These are phyloP conservation scores for Cavia porcellus DNA, from an alignment of 2,113 vertebrate species.

Conservation along the genomic window DNA sequence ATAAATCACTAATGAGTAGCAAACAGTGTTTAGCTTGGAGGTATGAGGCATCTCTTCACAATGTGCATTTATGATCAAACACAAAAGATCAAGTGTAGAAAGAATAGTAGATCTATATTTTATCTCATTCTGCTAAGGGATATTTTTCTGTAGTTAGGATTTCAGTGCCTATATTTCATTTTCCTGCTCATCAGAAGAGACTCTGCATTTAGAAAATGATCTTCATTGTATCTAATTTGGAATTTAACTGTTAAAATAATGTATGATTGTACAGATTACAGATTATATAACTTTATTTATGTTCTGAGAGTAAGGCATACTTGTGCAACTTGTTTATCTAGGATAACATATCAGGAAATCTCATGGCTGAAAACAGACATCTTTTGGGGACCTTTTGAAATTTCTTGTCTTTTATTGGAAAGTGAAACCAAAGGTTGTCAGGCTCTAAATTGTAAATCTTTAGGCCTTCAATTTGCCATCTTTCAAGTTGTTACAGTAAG, in stretches of 20 bases:
- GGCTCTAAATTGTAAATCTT: neutral
- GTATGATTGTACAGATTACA: neutral
- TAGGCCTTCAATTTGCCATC: neutral
- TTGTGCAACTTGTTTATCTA: neutral
- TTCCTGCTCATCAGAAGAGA: slow-evolving; percentile 62
- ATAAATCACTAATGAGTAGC: slow-evolving; percentile 99
- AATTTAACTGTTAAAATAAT: slow-evolving; percentile 17
- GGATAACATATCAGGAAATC: neutral
- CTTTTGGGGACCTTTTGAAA: neutral
- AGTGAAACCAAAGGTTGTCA: slow-evolving; percentile 12
- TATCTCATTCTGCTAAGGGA: slow-evolving; percentile 84
- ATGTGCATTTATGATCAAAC: slow-evolving; percentile 92
- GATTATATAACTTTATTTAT: slow-evolving; percentile 37
- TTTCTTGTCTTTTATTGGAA: slow-evolving; percentile 14
- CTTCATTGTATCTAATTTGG: slow-evolving; percentile 55
- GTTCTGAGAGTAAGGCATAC: neutral
- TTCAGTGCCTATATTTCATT: slow-evolving; percentile 54
- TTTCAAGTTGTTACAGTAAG: neutral
- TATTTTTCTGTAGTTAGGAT: slow-evolving; percentile 80
- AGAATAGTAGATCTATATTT: slow-evolving; percentile 86
- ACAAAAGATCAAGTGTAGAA: slow-evolving; percentile 88
- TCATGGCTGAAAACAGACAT: neutral
- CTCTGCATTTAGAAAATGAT: slow-evolving; percentile 44
- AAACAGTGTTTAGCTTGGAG: slow-evolving; percentile 97
- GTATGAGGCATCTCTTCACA: slow-evolving; percentile 92